Evolutionary conservation across 2,888 invertebrate genomes (phyloP).

Genomic region (Apoderus coryli): DNA sequence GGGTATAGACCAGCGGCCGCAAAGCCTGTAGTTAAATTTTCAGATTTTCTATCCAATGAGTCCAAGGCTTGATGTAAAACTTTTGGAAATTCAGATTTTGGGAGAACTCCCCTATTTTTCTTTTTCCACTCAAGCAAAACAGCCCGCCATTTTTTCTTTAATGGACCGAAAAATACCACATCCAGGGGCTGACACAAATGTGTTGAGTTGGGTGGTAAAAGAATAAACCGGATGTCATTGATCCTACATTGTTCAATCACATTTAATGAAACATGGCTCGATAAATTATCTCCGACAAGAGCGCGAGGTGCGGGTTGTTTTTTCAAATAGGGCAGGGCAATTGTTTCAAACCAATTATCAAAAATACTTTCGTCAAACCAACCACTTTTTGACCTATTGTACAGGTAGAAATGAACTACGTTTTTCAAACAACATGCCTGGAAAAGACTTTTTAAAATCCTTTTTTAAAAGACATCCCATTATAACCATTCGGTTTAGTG

Average conservation of each 20-base stretch:
- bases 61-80: slow-evolving; percentile 12
- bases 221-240: slow-evolving; percentile 23
- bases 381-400: no score
- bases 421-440: no score
- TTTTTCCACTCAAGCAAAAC: slow-evolving; percentile 20
- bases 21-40: slow-evolving; percentile 6
- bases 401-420: no score
- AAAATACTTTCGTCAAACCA: slow-evolving; percentile 13
- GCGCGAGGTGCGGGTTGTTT: slow-evolving; percentile 20
- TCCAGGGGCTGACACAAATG: slow-evolving; percentile 23
- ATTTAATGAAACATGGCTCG: slow-evolving; percentile 19
- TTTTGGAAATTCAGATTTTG: slow-evolving; percentile 14
- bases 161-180: slow-evolving; percentile 20
- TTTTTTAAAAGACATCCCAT: no score
- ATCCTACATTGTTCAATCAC: slow-evolving; percentile 22
- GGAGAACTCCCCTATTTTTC: slow-evolving; percentile 13
- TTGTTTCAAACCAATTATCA: slow-evolving; percentile 11
- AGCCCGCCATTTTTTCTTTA: slow-evolving; percentile 21
- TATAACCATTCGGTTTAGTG: no score
- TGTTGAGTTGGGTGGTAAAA: slow-evolving; percentile 21
- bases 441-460: no score
- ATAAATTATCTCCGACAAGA: slow-evolving; percentile 28
- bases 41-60: slow-evolving; percentile 2
- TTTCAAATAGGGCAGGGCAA: slow-evolving; percentile 17
- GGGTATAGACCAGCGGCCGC: slow-evolving; percentile 4